These are phyloP conservation scores for Atlantisia rogersi DNA, from an alignment of 2,113 vertebrate genomes.

Conservation along the genomic window DNA sequence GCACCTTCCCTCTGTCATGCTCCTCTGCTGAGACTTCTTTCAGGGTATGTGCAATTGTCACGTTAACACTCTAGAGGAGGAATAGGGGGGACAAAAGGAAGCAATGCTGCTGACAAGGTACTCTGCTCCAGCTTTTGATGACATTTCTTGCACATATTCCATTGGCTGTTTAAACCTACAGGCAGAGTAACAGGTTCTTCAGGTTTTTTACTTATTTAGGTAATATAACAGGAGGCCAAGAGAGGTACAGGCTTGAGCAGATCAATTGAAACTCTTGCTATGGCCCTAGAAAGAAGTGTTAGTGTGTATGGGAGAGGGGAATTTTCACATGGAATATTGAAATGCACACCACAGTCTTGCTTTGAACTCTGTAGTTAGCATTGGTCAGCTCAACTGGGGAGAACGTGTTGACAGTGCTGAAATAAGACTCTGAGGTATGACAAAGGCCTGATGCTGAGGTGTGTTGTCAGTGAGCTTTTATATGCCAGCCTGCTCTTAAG, in stretches of 20 bases:
- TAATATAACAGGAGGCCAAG: not conserved
- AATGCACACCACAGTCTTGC: rapidly evolving
- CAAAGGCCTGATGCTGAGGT: not conserved
- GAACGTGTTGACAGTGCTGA: not conserved
- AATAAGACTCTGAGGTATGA: not conserved
- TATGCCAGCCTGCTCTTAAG: not conserved
- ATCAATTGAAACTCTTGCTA: not conserved
- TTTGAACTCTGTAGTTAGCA: not conserved
- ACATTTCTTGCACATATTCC: too few species aligned
- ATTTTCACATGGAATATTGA: not conserved
- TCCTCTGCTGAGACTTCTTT: not conserved
- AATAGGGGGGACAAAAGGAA: not conserved
- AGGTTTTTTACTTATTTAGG: not conserved
- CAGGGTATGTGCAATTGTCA: rapidly evolving
- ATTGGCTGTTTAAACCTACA: not conserved
- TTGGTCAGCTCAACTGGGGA: rapidly evolving
- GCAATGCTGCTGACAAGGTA: not conserved
- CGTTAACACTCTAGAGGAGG: not conserved
- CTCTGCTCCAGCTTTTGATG: not conserved
- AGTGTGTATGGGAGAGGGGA: not conserved
- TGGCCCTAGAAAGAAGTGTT: not conserved
- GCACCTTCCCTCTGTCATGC: not conserved
- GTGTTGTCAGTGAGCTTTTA: not conserved
- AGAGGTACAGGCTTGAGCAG: not conserved
- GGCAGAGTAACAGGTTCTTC: not conserved